Evolutionary conservation across 1,140 invertebrate genomes (phyloP).

Genomic region (Drosophila sturtevanti): DNA sequence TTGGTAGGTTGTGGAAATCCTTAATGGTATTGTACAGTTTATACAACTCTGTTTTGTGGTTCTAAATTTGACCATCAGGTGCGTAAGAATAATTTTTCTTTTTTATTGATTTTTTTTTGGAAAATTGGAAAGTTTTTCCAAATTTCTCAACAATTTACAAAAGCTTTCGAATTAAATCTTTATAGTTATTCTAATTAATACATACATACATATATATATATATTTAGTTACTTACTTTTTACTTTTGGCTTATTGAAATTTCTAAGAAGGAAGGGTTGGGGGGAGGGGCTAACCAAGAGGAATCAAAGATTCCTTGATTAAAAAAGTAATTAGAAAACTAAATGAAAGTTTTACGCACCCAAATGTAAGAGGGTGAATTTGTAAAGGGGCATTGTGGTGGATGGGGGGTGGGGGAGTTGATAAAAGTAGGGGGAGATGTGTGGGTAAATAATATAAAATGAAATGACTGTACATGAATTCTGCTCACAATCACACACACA

Average conservation of each 20-base stretch:
- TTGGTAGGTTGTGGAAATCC: too few relatives aligned
- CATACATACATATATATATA: too few relatives aligned
- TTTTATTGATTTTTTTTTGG: too few relatives aligned
- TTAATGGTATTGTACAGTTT: not conserved
- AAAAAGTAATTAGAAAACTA: conserved; percentile 81
- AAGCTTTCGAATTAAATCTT: too few relatives aligned
- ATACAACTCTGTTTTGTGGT: not conserved
- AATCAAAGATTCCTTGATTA: conserved; percentile 76
- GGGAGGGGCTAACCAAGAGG: conserved; percentile 40
- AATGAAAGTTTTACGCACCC: conserved; percentile 75
- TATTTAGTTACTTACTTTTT: not conserved
- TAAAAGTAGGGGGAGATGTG: conserved; percentile 17
- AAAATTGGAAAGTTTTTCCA: too few relatives aligned
- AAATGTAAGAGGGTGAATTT: not conserved
- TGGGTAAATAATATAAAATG: conserved; percentile 76
- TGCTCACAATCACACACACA: conserved; percentile 42
- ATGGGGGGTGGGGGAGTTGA: not conserved
- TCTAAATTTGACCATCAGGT: not conserved
- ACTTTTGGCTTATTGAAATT: not conserved
- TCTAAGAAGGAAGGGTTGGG: too few relatives aligned
- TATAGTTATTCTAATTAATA: too few relatives aligned
- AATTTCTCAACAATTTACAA: too few relatives aligned
- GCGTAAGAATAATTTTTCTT: not conserved
- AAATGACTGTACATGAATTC: conserved; percentile 73
- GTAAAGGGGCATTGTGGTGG: too few relatives aligned